Conservation (phyloP, 1,140 invertebrate genomes). For the Saccostrea glomerata region DNA sequence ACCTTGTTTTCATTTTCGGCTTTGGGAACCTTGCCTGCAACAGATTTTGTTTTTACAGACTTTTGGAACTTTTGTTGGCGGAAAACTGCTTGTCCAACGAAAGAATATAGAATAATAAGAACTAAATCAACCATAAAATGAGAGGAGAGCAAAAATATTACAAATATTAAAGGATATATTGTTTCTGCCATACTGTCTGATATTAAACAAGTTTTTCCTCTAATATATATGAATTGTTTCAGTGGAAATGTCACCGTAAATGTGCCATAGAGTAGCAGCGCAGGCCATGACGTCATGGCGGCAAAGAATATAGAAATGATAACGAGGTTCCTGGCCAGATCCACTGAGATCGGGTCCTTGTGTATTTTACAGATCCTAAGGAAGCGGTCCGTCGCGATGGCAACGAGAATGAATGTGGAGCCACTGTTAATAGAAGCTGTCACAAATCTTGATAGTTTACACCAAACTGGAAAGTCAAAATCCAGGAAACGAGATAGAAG, state of each 20-base stretch:
- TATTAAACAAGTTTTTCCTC: conserved; percentile 53
- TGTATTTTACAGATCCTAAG: conserved; percentile 50
- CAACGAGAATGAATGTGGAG: conserved; percentile 48
- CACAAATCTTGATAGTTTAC: conserved; percentile 54
- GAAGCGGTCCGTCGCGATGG: conserved; percentile 55
- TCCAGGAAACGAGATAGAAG: conserved; percentile 42
- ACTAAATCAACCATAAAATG: conserved; percentile 47
- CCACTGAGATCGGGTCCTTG: conserved; percentile 34
- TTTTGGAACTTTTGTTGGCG: conserved; percentile 36
- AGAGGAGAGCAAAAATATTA: conserved; percentile 43
- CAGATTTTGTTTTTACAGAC: conserved; percentile 23
- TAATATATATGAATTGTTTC: neutral
- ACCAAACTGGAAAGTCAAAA: conserved; percentile 54
- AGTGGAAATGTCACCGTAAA: conserved; percentile 30
- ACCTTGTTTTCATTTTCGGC: neutral
- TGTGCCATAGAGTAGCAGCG: conserved; percentile 52
- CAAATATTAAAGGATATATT: conserved; percentile 48
- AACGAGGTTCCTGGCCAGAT: conserved; percentile 38
- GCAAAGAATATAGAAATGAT: conserved; percentile 39
- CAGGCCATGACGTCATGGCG: conserved; percentile 46
- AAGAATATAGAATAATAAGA: conserved; percentile 45
- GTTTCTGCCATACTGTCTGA: conserved; percentile 35
- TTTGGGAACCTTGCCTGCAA: neutral
- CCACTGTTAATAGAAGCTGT: conserved; percentile 50
- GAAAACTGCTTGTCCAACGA: conserved; percentile 43